A percentile compares a stretch with the other conserved stretches of the same genome.
phyloP scores from a whole-genome alignment of 2,888 invertebrate species.

The Eupeodes latifasciatus region DNA sequence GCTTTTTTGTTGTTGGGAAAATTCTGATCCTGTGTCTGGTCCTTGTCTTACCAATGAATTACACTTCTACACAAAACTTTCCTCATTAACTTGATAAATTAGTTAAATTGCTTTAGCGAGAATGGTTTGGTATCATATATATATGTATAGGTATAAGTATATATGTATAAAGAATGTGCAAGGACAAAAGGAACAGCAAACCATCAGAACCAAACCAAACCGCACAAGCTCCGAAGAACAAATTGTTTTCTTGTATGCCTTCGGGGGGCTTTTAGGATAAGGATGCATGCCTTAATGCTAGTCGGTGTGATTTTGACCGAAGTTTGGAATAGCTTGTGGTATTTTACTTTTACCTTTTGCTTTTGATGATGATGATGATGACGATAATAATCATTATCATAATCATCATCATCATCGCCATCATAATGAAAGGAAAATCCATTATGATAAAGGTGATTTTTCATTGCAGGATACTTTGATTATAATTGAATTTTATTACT shows the following conservation, averaged over 20 bases:
- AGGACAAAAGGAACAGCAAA: conserved; percentile 30
- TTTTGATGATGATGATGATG: background rate
- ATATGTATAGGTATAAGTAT: background rate
- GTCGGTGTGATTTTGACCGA: conserved; percentile 72
- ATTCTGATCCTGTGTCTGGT: conserved; percentile 23
- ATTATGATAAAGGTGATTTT: conserved; percentile 55
- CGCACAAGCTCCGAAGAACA: conserved; percentile 58
- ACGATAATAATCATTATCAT: conserved; percentile 23
- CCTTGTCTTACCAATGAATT: conserved; percentile 59
- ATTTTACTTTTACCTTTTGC: conserved; percentile 49
- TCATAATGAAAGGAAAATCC: conserved; percentile 52
- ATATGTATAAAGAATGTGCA: background rate
- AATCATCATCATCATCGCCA: background rate
- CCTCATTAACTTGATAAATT: conserved; percentile 75
- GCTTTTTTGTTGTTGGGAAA: background rate
- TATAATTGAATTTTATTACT: conserved; percentile 71
- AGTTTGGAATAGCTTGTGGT: conserved; percentile 64
- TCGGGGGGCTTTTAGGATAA: conserved; percentile 35
- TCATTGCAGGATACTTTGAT: conserved; percentile 43
- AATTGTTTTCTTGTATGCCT: conserved; percentile 66
- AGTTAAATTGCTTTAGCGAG: conserved; percentile 68
- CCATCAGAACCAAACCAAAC: conserved; percentile 31
- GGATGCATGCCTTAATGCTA: conserved; percentile 57
- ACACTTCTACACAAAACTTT: conserved; percentile 71
- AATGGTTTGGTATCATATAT: background rate